Evolutionary conservation across 1,140 invertebrate species (phyloP).

Genomic region (Sycobia sp.): DNA sequence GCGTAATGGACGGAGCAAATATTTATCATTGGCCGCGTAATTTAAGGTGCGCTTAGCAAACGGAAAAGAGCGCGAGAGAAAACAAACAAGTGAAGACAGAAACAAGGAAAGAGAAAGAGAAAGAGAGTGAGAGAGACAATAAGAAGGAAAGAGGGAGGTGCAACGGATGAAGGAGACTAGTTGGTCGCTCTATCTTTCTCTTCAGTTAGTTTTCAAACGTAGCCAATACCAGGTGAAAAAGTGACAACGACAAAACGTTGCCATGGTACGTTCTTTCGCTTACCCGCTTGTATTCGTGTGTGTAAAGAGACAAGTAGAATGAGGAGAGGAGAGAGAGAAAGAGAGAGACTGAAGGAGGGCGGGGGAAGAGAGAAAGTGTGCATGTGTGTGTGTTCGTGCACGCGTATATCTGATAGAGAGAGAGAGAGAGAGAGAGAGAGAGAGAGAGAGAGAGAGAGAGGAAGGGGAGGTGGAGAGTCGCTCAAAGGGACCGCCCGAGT

Average conservation of each 20-base stretch:
- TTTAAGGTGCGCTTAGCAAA: slow-evolving; percentile 61
- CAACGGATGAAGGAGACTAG: background rate
- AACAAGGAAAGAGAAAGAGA: slow-evolving; percentile 14
- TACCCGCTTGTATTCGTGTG: slow-evolving; percentile 24
- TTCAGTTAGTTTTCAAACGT: no score
- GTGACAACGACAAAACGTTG: slow-evolving; percentile 10
- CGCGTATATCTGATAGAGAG: no score
- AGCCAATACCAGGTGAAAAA: slow-evolving; percentile 19
- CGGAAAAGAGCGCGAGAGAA: slow-evolving; percentile 55
- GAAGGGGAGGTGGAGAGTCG: slow-evolving; percentile 46
- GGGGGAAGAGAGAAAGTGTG: no score
- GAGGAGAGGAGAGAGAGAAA: slow-evolving; percentile 37
- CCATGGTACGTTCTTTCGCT: background rate
- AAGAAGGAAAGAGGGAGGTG: slow-evolving; percentile 7
- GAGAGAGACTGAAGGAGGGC: no score
- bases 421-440: no score
- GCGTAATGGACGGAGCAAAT: slow-evolving; percentile 59
- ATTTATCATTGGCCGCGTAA: slow-evolving; percentile 61
- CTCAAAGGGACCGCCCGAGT: slow-evolving; percentile 52
- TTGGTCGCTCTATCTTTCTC: background rate
- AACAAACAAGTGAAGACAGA: slow-evolving; percentile 51
- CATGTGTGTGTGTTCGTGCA: no score
- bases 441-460: slow-evolving; percentile 33
- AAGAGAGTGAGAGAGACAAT: background rate
- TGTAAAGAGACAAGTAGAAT: slow-evolving; percentile 25